phyloP scores from a whole-genome alignment of 2,113 vertebrate genomes.

The Polypterus bichir region DNA sequence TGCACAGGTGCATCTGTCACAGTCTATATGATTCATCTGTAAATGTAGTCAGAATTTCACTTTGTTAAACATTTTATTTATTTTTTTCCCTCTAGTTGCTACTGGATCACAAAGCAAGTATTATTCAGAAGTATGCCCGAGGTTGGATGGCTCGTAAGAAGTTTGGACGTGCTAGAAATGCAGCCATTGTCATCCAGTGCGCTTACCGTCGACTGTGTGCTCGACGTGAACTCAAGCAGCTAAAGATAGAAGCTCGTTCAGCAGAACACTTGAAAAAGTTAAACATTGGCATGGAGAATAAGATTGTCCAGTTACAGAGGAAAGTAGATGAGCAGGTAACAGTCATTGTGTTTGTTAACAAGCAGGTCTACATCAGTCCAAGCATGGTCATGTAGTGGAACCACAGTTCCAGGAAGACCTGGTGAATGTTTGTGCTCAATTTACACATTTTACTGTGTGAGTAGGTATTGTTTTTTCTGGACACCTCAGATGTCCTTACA shows the following conservation, averaged over 20 bases:
- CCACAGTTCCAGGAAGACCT: no score
- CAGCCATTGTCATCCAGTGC: conserved; percentile 73
- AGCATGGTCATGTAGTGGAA: no score
- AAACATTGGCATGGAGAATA: conserved; percentile 94
- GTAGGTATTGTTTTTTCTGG: no score
- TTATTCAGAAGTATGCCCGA: conserved; percentile 63
- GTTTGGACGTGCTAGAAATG: conserved; percentile 37
- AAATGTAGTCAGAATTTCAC: no score
- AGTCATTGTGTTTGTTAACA: no score
- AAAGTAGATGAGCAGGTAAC: conserved; percentile 85
- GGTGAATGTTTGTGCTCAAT: no score
- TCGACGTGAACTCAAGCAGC: conserved; percentile 57
- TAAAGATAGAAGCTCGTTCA: conserved; percentile 81
- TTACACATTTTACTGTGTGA: no score
- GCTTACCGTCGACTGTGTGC: conserved; percentile 60
- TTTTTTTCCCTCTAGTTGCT: conserved; percentile 49
- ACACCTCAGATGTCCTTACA: no score
- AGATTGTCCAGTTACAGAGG: conserved; percentile 86
- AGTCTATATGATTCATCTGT: no score
- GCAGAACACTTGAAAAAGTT: conserved; percentile 75
- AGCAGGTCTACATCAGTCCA: no score
- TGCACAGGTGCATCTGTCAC: no score
- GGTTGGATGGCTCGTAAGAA: conserved; percentile 62
- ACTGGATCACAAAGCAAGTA: conserved; percentile 68
- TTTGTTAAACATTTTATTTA: no score